These are phyloP conservation scores for Drosophila ironensis DNA, from an alignment of 1,140 invertebrate genomes.

Conservation along the genomic window DNA sequence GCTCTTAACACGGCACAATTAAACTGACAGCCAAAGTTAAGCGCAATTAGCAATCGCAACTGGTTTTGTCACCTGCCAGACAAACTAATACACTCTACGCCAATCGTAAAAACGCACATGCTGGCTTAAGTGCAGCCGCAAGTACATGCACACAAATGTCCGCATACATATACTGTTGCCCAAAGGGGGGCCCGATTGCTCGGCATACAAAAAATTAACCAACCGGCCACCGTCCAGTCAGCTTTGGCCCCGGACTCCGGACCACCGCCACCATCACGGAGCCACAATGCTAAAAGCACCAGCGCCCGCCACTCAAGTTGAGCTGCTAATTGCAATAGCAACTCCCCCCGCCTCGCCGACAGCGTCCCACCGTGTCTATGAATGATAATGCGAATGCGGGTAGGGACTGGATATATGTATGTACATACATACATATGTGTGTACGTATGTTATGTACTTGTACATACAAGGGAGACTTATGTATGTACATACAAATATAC, in stretches of 20 bases:
- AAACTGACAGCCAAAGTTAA: conserved; percentile 47
- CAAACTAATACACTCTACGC: conserved; percentile 1
- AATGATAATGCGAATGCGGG: background rate
- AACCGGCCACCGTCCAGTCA: conserved; percentile 45
- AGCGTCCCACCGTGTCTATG: background rate
- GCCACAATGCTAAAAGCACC: conserved; percentile 16
- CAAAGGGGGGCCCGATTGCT: conserved; percentile 45
- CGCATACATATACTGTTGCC: background rate
- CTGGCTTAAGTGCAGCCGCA: background rate
- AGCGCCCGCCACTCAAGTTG: conserved; percentile 60
- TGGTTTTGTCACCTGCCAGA: conserved; percentile 69
- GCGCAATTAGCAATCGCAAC: conserved; percentile 69
- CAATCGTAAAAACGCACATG: background rate
- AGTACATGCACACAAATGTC: background rate
- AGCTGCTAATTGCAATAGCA: conserved; percentile 74
- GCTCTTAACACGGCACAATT: no score
- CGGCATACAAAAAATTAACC: conserved; percentile 75
- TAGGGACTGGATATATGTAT: no score
- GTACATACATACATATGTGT: no score
- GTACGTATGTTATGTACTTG: no score
- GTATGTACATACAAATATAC: no score
- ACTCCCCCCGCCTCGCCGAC: conserved; percentile 18
- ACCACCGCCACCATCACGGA: no score
- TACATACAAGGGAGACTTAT: no score
- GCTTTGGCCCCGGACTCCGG: conserved; percentile 25